phyloP scores from a whole-genome alignment of 2,113 vertebrate species.

The Labeo catla region DNA sequence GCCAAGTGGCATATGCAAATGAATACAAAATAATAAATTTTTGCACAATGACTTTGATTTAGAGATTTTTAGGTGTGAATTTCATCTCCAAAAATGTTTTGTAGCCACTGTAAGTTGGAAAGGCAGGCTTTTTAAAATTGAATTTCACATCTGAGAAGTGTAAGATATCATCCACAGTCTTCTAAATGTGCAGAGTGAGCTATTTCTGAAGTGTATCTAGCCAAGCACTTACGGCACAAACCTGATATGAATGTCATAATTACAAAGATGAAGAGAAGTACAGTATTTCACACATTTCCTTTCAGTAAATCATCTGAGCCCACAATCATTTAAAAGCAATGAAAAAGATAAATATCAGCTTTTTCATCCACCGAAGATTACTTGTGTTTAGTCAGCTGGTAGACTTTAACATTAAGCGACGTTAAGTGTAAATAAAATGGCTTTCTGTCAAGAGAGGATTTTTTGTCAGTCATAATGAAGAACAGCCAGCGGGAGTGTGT shows the following conservation, averaged over 20 bases:
- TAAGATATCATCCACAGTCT: not conserved
- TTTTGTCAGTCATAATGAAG: slow-evolving; percentile 26
- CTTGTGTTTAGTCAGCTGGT: slow-evolving; percentile 16
- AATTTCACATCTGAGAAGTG: slow-evolving; percentile 3
- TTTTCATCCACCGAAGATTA: not conserved
- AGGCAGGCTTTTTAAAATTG: not conserved
- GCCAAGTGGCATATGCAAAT: not conserved
- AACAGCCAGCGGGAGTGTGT: not conserved
- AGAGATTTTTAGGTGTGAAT: not conserved
- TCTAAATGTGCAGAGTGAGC: slow-evolving; percentile 6
- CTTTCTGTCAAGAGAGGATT: not conserved
- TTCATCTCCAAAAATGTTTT: not conserved
- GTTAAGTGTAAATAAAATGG: slow-evolving; percentile 24
- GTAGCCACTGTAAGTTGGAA: not conserved
- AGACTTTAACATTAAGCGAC: not conserved
- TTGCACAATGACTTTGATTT: not conserved
- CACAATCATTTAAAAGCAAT: not conserved
- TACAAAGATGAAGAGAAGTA: slow-evolving; percentile 16
- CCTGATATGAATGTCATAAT: slow-evolving; percentile 4
- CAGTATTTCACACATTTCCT: slow-evolving; percentile 15
- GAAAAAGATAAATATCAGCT: slow-evolving; percentile 11
- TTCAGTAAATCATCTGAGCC: slow-evolving; percentile 1
- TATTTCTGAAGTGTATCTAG: not conserved
- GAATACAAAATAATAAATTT: not conserved
- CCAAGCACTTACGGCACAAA: not conserved